Conservation (phyloP, 2,797 vertebrate species). For the Rhabdophis nuchalis region DNA sequence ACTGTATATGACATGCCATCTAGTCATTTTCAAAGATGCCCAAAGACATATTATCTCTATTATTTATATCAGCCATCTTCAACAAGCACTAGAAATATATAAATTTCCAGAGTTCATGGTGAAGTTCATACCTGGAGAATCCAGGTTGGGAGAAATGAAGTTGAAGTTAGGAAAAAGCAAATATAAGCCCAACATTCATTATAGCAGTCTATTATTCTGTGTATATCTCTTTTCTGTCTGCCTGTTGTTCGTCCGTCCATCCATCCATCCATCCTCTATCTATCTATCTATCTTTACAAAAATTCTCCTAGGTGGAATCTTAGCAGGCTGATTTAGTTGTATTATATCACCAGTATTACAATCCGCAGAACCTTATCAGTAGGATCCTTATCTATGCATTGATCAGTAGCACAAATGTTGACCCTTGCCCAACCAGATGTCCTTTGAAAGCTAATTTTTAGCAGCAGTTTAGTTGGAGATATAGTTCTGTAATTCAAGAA, state of each 20-base stretch:
- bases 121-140: neutral
- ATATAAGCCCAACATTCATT: neutral
- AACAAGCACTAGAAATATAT: neutral
- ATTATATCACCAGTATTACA: neutral
- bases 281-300: neutral
- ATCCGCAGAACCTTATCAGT: neutral
- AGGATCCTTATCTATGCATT: neutral
- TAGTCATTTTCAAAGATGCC: neutral
- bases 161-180: neutral
- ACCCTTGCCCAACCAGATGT: neutral
- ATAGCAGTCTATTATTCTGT: too few relatives aligned
- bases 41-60: neutral
- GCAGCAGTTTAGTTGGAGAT: neutral
- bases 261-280: too few relatives aligned
- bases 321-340: neutral
- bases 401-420: neutral
- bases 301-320: neutral
- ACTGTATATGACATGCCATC: neutral
- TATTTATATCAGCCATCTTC: neutral
- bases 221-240: neutral
- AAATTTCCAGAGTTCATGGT: neutral
- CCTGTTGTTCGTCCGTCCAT: too few relatives aligned
- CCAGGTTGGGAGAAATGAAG: neutral
- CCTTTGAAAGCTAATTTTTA: neutral
- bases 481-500: neutral